Conservation (phyloP, 2,797 vertebrate species). For the Cygnus olor region DNA sequence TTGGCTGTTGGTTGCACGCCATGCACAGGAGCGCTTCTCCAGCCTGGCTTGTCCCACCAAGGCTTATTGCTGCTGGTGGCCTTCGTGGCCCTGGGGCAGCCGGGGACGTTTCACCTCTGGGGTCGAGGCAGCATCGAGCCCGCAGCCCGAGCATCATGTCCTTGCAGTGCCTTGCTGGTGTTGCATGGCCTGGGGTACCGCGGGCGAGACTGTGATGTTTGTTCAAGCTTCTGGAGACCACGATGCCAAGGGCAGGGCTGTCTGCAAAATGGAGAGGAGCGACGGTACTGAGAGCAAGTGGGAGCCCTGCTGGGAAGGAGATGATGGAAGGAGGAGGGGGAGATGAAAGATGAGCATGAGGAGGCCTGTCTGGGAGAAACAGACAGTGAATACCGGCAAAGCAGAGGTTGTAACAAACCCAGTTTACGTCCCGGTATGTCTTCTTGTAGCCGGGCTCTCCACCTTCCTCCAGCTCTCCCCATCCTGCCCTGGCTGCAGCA, state of each 20-base stretch:
- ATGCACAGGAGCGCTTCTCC: too few species aligned
- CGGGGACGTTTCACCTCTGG: neutral
- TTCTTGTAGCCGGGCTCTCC: neutral
- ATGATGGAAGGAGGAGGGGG: neutral
- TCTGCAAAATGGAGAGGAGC: neutral
- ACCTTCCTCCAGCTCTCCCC: neutral
- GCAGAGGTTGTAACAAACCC: neutral
- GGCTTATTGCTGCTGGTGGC: accelerated
- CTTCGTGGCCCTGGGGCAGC: neutral
- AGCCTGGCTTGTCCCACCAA: neutral
- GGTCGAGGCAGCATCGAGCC: neutral
- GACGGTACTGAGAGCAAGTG: accelerated
- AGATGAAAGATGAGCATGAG: neutral
- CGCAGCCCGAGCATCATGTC: neutral
- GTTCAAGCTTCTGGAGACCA: accelerated
- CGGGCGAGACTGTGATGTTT: neutral
- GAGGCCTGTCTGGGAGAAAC: neutral
- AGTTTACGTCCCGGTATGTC: accelerated
- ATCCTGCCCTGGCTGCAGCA: neutral
- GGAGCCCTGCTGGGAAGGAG: neutral
- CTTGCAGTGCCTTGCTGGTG: neutral
- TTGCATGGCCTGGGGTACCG: neutral
- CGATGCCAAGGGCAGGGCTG: slow-evolving; percentile 1
- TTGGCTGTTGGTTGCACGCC: neutral
- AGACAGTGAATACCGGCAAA: neutral